phyloP scores from a whole-genome alignment of 30 jellyfish, hydroid and myxozoan species.

The Aurelia sp. region DNA sequence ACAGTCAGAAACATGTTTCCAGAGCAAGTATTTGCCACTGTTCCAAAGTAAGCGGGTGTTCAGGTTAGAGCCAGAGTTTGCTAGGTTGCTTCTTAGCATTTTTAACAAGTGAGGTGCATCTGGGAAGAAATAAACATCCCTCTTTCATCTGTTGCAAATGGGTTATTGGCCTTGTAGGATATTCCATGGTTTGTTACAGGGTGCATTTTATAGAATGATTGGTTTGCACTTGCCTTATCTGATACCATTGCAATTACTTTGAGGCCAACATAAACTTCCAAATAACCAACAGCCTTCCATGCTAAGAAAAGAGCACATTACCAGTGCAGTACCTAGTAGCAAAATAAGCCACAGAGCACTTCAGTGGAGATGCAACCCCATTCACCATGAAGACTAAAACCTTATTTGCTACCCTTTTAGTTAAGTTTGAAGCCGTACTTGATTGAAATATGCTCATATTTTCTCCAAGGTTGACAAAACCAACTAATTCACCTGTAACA shows the following conservation, averaged over 20 bases:
- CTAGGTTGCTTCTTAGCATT: conserved; percentile 4
- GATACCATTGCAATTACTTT: conserved; percentile 5
- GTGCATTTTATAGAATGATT: neutral
- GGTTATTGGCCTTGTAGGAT: too few relatives aligned
- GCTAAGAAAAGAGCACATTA: conserved; percentile 4
- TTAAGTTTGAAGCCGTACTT: neutral
- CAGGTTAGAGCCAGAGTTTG: conserved; percentile 6
- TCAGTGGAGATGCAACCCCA: conserved; percentile 20
- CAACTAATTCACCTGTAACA: conserved; percentile 28
- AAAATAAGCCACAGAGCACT: neutral
- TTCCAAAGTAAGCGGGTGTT: conserved; percentile 37
- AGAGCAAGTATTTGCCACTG: conserved; percentile 14
- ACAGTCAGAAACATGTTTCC: conserved; percentile 39
- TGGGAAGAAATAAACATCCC: conserved; percentile 1
- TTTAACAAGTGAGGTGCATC: conserved; percentile 30
- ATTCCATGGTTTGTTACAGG: neutral
- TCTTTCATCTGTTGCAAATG: neutral
- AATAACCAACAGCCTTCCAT: neutral
- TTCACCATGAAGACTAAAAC: conserved; percentile 10
- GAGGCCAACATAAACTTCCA: conserved; percentile 2
- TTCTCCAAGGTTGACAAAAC: conserved; percentile 55
- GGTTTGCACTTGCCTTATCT: conserved; percentile 32
- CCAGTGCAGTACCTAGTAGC: neutral
- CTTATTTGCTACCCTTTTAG: conserved; percentile 5
- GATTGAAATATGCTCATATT: neutral